Evolutionary conservation across 2,888 invertebrate genomes (phyloP), one percentile per base, ranked within the genome.

Genomic region (Andrena haemorrhoa): DNA sequence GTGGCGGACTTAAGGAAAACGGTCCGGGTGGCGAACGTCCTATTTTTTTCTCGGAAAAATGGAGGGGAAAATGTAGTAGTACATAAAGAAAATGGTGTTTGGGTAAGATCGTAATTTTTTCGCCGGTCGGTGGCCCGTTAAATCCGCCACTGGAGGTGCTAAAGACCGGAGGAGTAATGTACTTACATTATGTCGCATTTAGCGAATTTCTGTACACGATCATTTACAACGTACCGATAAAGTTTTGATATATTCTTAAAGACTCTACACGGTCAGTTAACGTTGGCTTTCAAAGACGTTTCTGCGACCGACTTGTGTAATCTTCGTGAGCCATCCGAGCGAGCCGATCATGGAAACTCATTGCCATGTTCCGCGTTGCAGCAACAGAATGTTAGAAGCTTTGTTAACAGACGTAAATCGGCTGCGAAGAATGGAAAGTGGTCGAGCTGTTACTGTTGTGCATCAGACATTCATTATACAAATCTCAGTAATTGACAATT

Each of bases 191-290:
- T 41, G 41, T 74, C 82, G 63, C 68, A 82, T 73, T 26, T 75
- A 68, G 49, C 60, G 53, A 70, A 53, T 69, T 60, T 69, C 75
- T 84, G 85, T 82, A 85, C 82, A 86, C 72, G 80, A 79, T 86
- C 72, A 84, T 87, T 86, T 86, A 86, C 85, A 87, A 60, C 75
- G 26, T 75, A 75, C 31, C 53, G 26, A 69, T 64, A 58, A 64
- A 68, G 33, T 53, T 51, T 73, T 68, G 63, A 72, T 63, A 74
- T 33, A 75, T 16, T 33, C 66, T 63, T 35, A 56, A 53, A 58
- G 63, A 56, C 60, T 66, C 41, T 65, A 75, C 60, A 41, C n/a
- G 29, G 61, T 20, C 29, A 41, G 10, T 65, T 63, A 10, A 29
- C 64, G 4, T 58, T 58, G 49, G 12, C 29, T 69, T 20, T 23